A percentile compares a stretch with the other conserved stretches of the same genome.
Evolutionary conservation across 2,888 invertebrate genomes (phyloP).

Genomic region (Rhamphomyia laevipes): DNA sequence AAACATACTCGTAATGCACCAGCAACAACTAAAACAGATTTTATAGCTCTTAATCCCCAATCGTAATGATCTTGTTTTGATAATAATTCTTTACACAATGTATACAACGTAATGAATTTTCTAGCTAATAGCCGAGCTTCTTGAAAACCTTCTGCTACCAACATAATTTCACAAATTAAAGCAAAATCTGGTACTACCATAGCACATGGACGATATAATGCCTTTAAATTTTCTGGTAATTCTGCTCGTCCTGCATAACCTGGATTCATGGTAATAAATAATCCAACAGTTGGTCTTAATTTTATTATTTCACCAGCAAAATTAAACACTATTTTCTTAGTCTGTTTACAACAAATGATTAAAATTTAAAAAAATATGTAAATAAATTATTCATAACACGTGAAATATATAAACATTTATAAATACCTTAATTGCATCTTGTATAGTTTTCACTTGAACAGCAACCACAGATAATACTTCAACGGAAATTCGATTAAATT

Average conservation of each 20-base stretch:
- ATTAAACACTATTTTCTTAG: constrained; percentile 64
- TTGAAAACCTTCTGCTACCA: constrained; percentile 90
- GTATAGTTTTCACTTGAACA: constrained; percentile 77
- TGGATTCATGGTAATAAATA: constrained; percentile 96
- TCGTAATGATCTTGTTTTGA: constrained; percentile 96
- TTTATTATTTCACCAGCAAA: constrained; percentile 74
- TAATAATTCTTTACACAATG: constrained; percentile 75
- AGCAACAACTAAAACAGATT: constrained; percentile 89
- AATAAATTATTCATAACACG: neutral
- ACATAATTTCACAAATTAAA: constrained; percentile 92
- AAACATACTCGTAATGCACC: constrained; percentile 67
- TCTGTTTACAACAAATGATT: constrained; percentile 19
- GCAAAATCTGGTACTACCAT: constrained; percentile 96
- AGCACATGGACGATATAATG: constrained; percentile 76
- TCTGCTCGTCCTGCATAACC: constrained; percentile 89
- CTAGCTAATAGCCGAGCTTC: constrained; percentile 81
- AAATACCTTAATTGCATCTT: constrained; percentile 66
- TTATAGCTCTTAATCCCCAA: constrained; percentile 91
- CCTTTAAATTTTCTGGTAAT: constrained; percentile 69
- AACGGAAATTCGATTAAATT: constrained; percentile 89
- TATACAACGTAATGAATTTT: constrained; percentile 89
- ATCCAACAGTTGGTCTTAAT: constrained; percentile 66
- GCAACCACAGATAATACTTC: constrained; percentile 93
- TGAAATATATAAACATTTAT: neutral
- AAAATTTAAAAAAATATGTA: neutral